phyloP scores from a whole-genome alignment of 1,140 invertebrate genomes.

The Diorhabda sublineata region DNA sequence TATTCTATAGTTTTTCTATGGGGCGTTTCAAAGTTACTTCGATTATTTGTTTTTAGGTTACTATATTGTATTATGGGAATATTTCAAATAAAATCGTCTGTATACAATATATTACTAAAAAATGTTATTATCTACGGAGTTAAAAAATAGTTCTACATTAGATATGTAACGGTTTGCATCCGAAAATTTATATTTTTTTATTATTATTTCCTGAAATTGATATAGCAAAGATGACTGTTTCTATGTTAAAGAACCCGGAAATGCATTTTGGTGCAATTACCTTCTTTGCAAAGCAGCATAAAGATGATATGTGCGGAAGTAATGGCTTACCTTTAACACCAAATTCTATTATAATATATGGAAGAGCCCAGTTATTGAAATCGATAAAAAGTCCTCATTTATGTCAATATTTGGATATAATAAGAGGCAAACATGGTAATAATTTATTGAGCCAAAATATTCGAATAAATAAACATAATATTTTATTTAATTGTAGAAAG shows the following conservation, averaged over 20 bases:
- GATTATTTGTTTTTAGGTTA: too few species aligned
- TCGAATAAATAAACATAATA: not conserved
- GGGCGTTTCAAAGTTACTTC: too few species aligned
- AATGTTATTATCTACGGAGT: too few species aligned
- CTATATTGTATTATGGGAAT: too few species aligned
- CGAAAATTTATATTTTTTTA: too few species aligned
- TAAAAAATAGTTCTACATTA: too few species aligned
- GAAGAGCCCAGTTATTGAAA: constrained; percentile 80
- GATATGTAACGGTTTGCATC: too few species aligned
- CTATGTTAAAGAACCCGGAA: constrained; percentile 34
- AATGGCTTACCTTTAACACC: constrained; percentile 94
- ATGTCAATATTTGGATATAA: constrained; percentile 86
- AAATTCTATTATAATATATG: constrained; percentile 92
- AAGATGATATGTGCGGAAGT: constrained; percentile 87
- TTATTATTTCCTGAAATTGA: too few species aligned
- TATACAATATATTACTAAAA: too few species aligned
- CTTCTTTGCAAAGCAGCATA: constrained; percentile 86
- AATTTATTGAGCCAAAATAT: constrained; percentile 15
- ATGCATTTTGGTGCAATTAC: constrained; percentile 75
- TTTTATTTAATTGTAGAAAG: constrained; percentile 63
- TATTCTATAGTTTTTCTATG: too few species aligned
- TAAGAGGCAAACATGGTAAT: constrained; percentile 89
- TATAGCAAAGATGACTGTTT: constrained; percentile 14
- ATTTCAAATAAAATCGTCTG: too few species aligned
- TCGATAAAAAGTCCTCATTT: constrained; percentile 76